Evolutionary conservation across 2,888 invertebrate genomes (phyloP).

Genomic region (Drosophila testacea): DNA sequence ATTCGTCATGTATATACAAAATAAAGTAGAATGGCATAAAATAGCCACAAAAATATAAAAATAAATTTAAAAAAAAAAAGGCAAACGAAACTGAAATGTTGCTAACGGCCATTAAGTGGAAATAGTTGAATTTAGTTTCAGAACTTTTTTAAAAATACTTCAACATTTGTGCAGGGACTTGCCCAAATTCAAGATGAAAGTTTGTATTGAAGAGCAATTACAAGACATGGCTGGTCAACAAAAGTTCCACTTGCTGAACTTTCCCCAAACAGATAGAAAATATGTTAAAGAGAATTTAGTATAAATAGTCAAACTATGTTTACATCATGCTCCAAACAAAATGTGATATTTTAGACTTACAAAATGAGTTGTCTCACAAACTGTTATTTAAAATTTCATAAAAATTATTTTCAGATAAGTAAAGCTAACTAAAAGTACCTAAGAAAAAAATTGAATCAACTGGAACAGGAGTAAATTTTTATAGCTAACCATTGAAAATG

Average conservation of each 20-base stretch:
- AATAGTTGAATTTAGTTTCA: slow-evolving; percentile 47
- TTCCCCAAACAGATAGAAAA: slow-evolving; percentile 29
- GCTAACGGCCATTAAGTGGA: slow-evolving; percentile 62
- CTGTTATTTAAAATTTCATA: slow-evolving; percentile 6
- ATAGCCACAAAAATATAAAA: slow-evolving; percentile 34
- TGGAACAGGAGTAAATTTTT: not conserved
- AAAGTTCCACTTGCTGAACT: slow-evolving; percentile 46
- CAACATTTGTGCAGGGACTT: slow-evolving; percentile 28
- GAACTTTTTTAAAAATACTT: slow-evolving; percentile 51
- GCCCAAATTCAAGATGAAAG: slow-evolving; percentile 35
- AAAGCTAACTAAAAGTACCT: not conserved
- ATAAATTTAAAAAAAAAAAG: slow-evolving; percentile 30
- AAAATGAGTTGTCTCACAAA: slow-evolving; percentile 7
- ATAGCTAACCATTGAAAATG: too few relatives aligned
- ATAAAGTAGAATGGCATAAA: slow-evolving; percentile 30
- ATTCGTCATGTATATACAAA: slow-evolving; percentile 45
- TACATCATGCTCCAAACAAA: slow-evolving; percentile 22
- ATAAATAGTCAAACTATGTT: slow-evolving; percentile 36
- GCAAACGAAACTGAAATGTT: slow-evolving; percentile 44
- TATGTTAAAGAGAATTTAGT: slow-evolving; percentile 39
- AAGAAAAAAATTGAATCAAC: slow-evolving; percentile 24
- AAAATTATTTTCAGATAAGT: slow-evolving; percentile 4
- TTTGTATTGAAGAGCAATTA: slow-evolving; percentile 57
- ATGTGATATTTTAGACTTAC: slow-evolving; percentile 1
- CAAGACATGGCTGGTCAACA: slow-evolving; percentile 31